Evolutionary conservation across 35 echinoderm and acorn worm species (phyloP).

Genomic region (Eucidaris tribuloides): DNA sequence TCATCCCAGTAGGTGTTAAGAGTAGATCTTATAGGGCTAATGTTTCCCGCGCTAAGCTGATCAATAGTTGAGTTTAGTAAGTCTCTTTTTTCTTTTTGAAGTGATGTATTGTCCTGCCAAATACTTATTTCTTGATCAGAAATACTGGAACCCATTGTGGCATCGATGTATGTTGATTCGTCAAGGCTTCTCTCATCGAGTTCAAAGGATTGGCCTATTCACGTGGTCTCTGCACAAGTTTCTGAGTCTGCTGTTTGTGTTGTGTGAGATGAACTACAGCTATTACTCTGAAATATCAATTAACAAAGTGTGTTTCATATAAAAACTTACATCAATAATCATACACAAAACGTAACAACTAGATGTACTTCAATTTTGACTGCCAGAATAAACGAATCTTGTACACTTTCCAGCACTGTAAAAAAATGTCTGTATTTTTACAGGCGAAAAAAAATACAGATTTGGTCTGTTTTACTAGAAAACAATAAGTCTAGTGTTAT

Average conservation of each 20-base stretch:
- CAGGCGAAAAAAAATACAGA: no score
- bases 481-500: no score
- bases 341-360: no score
- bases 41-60: background rate
- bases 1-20: slow-evolving; percentile 22
- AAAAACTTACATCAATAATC: no score
- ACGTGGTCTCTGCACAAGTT: no score
- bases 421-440: no score
- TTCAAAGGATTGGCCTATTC: no score
- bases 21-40: slow-evolving; percentile 12
- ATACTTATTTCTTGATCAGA: background rate
- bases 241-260: background rate
- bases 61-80: background rate
- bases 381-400: no score
- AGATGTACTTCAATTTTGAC: no score
- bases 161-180: background rate
- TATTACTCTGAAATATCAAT: background rate
- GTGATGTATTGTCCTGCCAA: slow-evolving; percentile 3
- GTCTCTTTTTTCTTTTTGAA: slow-evolving; percentile 7
- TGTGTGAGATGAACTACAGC: background rate
- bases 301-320: background rate
- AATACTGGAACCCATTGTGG: background rate
- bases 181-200: background rate
- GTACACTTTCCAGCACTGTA: no score
- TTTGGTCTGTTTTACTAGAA: no score